These are phyloP conservation scores for Nannoperca obscura DNA, from an alignment of 2,797 vertebrate species.

Conservation along the genomic window DNA sequence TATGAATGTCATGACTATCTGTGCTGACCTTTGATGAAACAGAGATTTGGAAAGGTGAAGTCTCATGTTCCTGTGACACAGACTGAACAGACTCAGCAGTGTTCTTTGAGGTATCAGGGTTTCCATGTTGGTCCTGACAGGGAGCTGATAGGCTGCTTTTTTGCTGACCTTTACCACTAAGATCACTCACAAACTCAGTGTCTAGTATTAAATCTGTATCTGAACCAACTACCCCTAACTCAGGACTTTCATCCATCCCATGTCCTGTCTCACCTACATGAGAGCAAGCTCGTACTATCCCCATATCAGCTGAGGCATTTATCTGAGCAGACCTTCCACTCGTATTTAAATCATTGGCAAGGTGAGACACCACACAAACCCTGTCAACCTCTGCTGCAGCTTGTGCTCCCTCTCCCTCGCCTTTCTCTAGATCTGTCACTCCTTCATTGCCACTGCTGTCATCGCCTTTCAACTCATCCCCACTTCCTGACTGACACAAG, in stretches of 20 bases:
- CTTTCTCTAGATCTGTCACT: slow-evolving; percentile 26
- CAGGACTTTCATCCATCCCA: slow-evolving; percentile 29
- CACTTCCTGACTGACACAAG: slow-evolving; percentile 49
- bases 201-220: slow-evolving; percentile 40
- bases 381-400: slow-evolving; percentile 17
- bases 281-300: slow-evolving; percentile 15
- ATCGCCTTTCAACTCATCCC: slow-evolving; percentile 42
- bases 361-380: slow-evolving; percentile 32
- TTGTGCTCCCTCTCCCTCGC: slow-evolving; percentile 21
- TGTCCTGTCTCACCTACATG: slow-evolving; percentile 35
- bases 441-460: slow-evolving; percentile 31
- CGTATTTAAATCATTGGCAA: slow-evolving; percentile 44
- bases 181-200: slow-evolving; percentile 24
- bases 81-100: slow-evolving; percentile 51
- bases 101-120: slow-evolving; percentile 44
- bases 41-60: slow-evolving; percentile 47
- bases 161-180: slow-evolving; percentile 49
- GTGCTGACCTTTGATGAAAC: slow-evolving; percentile 53
- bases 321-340: slow-evolving; percentile 34
- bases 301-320: slow-evolving; percentile 28
- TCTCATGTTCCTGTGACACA: slow-evolving; percentile 59
- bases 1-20: slow-evolving; percentile 48
- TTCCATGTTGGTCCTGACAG: slow-evolving; percentile 61
- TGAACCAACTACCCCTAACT: slow-evolving; percentile 16
- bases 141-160: slow-evolving; percentile 48